Percentiles rank a stretch among this genome's conserved stretches.
Conservation (phyloP, 2,888 invertebrate species). For the Diadromus collaris region DNA sequence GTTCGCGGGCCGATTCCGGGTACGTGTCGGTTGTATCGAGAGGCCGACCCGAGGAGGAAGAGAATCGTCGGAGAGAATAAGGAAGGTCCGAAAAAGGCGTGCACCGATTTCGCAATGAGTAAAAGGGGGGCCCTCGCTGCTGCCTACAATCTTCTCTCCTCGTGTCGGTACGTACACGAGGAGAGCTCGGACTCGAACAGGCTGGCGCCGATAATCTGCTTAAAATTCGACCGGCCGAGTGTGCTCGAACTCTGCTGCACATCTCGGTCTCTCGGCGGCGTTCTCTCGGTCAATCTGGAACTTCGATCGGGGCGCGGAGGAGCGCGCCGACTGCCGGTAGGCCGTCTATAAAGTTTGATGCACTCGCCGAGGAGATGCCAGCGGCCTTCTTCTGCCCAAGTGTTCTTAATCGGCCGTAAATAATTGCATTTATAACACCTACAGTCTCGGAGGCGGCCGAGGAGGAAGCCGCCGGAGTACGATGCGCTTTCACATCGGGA, state of each 20-base stretch:
- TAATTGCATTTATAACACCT: conserved; percentile 80
- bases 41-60: conserved; percentile 43
- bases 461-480: conserved; percentile 54
- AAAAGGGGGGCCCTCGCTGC: conserved; percentile 49
- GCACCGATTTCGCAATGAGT: conserved; percentile 68
- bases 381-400: conserved; percentile 65
- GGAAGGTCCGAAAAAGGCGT: conserved; percentile 61
- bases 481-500: conserved; percentile 54
- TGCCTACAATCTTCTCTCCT: conserved; percentile 16
- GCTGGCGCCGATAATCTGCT: conserved; percentile 74
- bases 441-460: conserved; percentile 68
- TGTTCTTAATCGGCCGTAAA: conserved; percentile 79
- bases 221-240: conserved; percentile 76
- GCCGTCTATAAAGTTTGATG: conserved; percentile 35
- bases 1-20: conserved; percentile 34
- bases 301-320: conserved; percentile 69
- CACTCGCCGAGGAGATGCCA: conserved; percentile 49
- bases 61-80: conserved; percentile 50
- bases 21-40: conserved; percentile 37
- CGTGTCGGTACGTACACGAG: conserved; percentile 2
- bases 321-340: neutral
- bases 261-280: conserved; percentile 47
- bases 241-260: conserved; percentile 36
- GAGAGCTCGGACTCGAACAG: conserved; percentile 23
- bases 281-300: conserved; percentile 68